Evolutionary conservation across 2,888 invertebrate species (phyloP), one percentile per base, ranked within the genome.

Genomic region (Andricus curvator): DNA sequence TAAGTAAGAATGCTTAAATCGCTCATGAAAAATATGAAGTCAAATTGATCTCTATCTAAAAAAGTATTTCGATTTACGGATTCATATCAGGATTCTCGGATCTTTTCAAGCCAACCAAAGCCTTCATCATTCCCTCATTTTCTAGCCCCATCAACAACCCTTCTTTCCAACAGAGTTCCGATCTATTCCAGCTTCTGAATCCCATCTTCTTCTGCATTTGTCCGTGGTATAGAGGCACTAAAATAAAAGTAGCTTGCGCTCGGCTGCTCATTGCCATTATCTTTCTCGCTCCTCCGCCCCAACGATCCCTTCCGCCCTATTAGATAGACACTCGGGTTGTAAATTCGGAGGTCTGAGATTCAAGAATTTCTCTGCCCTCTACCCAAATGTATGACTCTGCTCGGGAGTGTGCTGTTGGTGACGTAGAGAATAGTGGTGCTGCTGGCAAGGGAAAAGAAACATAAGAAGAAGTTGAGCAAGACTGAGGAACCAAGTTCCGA

Each of bases 381-480:
- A 74, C n/a, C 29, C 74, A 56, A 74, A 56, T 74, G 33, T 74
- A 74, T 33, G 74, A 74, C 51, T 33, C 15, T 29, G 33, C 29
- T 33, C 5, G n/a, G 51, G n/a, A 33, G 74, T 25, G 70, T 70
- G 70, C 48, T 74, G 74, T 33, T 74, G 33, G 74, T 74, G 74
- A 74, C 74, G 74, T 74, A 1, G 51, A 51, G 20, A 74, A 51
- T 48, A 51, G 48, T 68, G 13, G 70, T 22, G 68, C 68, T 68
- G 44, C 2, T 25, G 17, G 51, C 33, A 33, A 74, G 51, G 62
- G 83, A 70, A 60, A 68, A 77, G 77, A 82, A 81, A 80, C 78
- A 78, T 77, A 84, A 76, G 79, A 78, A 77, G 80, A 33, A 74
- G 65, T 66, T 62, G 74, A 62, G 68, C 77, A 77, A 83, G 74